These are phyloP conservation scores for Okapia johnstoni DNA, from an alignment of 2,113 vertebrate genomes.

Conservation along the genomic window DNA sequence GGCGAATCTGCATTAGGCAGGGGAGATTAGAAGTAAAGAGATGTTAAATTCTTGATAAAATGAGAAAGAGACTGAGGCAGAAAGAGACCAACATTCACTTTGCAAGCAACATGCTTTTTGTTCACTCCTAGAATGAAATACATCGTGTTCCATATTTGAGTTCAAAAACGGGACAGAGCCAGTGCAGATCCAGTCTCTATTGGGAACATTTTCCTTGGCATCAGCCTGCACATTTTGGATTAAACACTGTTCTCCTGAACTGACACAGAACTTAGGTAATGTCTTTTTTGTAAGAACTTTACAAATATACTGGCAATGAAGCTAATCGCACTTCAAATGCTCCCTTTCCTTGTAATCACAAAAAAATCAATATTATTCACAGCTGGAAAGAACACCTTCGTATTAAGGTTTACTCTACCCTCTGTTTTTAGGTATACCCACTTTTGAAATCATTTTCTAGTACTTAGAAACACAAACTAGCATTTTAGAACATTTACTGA, in stretches of 20 bases:
- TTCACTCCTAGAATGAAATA: slow-evolving; percentile 41
- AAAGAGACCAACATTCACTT: neutral
- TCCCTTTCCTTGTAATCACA: slow-evolving; percentile 35
- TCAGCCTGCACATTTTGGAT: slow-evolving; percentile 46
- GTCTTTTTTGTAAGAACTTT: slow-evolving; percentile 45
- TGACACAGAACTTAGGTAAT: slow-evolving; percentile 62
- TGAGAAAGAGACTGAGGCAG: neutral
- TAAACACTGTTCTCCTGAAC: slow-evolving; percentile 59
- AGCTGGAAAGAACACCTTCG: slow-evolving; percentile 1
- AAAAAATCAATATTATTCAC: neutral
- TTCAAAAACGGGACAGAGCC: slow-evolving; percentile 21
- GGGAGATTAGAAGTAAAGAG: neutral
- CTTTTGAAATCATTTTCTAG: slow-evolving; percentile 42
- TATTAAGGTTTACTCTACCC: neutral
- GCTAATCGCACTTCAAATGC: neutral
- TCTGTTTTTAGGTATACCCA: neutral
- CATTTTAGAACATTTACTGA: slow-evolving; percentile 18
- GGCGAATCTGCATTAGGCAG: neutral
- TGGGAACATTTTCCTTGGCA: slow-evolving; percentile 63
- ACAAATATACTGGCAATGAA: slow-evolving; percentile 54
- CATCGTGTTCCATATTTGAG: slow-evolving; percentile 33
- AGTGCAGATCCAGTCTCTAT: slow-evolving; percentile 21
- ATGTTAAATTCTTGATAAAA: slow-evolving; percentile 28
- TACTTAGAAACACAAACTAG: slow-evolving; percentile 15
- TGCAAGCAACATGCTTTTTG: neutral